A percentile compares a stretch with the other conserved stretches of the same genome.
Conservation (phyloP, 2,797 vertebrate genomes). For the Amazonetta brasiliensis region DNA sequence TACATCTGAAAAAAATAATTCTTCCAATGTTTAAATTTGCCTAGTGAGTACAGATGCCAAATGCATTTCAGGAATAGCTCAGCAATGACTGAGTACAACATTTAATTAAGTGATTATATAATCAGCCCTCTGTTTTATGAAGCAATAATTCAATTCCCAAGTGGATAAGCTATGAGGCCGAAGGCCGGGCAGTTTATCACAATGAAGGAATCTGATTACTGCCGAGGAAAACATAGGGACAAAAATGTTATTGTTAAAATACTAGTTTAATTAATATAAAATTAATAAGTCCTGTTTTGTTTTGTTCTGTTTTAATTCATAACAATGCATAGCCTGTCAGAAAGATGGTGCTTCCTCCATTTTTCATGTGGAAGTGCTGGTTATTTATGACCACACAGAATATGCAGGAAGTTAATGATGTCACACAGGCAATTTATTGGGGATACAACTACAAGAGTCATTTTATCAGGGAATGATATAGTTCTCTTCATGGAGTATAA, state of each 20-base stretch:
- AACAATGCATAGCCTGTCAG: background rate
- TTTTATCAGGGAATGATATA: conserved; percentile 54
- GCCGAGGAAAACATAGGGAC: conserved; percentile 54
- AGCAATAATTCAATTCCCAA: conserved; percentile 72
- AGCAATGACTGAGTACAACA: conserved; percentile 70
- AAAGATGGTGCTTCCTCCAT: background rate
- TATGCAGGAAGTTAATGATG: conserved; percentile 50
- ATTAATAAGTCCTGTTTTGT: conserved; percentile 25
- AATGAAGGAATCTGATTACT: conserved; percentile 62
- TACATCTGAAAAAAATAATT: conserved; percentile 44
- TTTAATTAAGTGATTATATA: conserved; percentile 79
- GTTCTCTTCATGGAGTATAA: background rate
- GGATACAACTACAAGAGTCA: conserved; percentile 54
- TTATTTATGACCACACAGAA: conserved; percentile 46
- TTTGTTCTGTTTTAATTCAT: background rate
- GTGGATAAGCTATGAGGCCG: conserved; percentile 55
- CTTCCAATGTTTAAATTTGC: conserved; percentile 39
- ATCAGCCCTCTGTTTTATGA: conserved; percentile 72
- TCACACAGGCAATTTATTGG: conserved; percentile 53
- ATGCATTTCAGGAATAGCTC: conserved; percentile 67
- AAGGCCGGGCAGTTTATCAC: conserved; percentile 68
- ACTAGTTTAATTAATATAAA: conserved; percentile 64
- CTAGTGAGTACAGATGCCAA: conserved; percentile 48
- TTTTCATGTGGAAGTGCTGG: background rate
- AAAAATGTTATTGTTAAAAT: conserved; percentile 59